A percentile compares a stretch with the other conserved stretches of the same genome.
These are phyloP conservation scores for Nematolebias whitei DNA, from an alignment of 2,113 vertebrate species.

Conservation along the genomic window DNA sequence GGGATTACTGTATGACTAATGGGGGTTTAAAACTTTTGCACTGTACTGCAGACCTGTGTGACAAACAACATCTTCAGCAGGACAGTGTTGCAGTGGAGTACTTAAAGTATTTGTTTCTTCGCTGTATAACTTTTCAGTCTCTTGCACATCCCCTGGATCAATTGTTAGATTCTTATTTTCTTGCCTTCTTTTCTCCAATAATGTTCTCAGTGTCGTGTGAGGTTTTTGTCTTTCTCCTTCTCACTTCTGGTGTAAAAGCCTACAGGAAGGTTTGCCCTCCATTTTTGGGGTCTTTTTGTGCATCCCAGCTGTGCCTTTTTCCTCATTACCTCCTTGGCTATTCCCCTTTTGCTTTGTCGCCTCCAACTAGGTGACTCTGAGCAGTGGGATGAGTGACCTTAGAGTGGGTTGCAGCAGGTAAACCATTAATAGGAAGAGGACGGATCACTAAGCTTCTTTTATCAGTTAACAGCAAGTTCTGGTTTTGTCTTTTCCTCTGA, in stretches of 20 bases:
- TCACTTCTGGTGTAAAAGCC: constrained; percentile 17
- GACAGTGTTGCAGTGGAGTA: no score
- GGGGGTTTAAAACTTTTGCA: no score
- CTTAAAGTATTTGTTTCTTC: no score
- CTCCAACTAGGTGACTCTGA: constrained; percentile 3
- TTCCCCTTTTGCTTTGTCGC: constrained; percentile 18
- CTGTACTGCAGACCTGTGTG: no score
- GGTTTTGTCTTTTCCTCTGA: constrained; percentile 15
- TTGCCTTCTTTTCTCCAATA: no score
- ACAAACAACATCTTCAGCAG: no score
- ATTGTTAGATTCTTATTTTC: no score
- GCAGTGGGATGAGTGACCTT: constrained; percentile 33
- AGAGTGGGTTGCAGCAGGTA: constrained; percentile 34
- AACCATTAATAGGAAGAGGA: constrained; percentile 32
- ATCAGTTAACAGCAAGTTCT: constrained; percentile 8
- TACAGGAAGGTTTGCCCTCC: constrained; percentile 25
- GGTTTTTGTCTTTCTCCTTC: constrained; percentile 6
- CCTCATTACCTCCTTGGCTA: neutral
- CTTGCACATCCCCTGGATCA: no score
- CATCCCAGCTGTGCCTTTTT: constrained; percentile 24
- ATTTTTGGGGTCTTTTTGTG: constrained; percentile 28
- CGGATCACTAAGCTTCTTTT: constrained; percentile 37
- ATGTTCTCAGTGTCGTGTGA: constrained; percentile 18
- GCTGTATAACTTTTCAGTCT: no score
- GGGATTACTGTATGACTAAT: no score